phyloP scores from a whole-genome alignment of 1,140 invertebrate genomes.

The Araneus ventricosus region DNA sequence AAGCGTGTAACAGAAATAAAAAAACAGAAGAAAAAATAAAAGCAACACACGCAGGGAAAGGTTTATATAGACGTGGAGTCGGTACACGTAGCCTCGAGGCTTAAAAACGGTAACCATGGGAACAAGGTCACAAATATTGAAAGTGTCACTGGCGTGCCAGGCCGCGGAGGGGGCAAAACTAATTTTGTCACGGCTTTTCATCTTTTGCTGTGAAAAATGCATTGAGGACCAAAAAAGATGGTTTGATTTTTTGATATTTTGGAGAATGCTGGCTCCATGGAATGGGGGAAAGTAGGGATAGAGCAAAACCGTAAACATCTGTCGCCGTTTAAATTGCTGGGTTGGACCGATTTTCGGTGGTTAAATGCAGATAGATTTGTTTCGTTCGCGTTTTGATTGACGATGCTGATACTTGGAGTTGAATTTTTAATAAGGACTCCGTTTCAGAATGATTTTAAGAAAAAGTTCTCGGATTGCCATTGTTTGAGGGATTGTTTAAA shows the following conservation, averaged over 20 bases:
- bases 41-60: neutral
- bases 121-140: slow-evolving; percentile 65
- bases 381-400: neutral
- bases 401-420: neutral
- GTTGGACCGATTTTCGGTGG: neutral
- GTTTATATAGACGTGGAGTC: slow-evolving; percentile 31
- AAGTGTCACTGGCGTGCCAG: slow-evolving; percentile 47
- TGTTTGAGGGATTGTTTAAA: too few relatives aligned
- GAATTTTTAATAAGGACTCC: neutral
- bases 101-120: slow-evolving; percentile 59
- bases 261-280: neutral
- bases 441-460: neutral
- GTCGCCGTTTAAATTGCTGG: slow-evolving; percentile 4
- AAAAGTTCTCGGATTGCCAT: neutral
- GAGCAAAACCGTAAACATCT: slow-evolving; percentile 5
- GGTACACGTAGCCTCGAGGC: slow-evolving; percentile 48
- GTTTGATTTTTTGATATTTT: slow-evolving; percentile 61
- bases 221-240: slow-evolving; percentile 55
- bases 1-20: slow-evolving; percentile 29
- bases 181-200: slow-evolving; percentile 66
- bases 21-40: neutral
- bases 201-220: slow-evolving; percentile 61
- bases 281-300: neutral
- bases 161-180: slow-evolving; percentile 49
- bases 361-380: neutral